Base-by-base conservation (phyloP, 2,888 invertebrate genomes). In the Polymixis flavicincta region DNA sequence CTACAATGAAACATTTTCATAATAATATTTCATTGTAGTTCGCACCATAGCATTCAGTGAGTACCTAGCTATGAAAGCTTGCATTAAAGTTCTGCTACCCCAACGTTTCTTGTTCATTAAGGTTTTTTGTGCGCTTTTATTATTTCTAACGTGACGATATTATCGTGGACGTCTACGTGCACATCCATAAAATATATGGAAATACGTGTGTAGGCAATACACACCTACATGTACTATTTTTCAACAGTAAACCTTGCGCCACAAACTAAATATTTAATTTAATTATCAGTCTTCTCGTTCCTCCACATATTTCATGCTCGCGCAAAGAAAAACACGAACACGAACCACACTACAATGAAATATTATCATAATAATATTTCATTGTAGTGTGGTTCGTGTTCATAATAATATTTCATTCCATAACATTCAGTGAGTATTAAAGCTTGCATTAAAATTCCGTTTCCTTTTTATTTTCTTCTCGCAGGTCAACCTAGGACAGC, bases 401-500 rank as follows among this genome's bases (percentile, higher is more conserved):
- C 69, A 69, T 45, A 45, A 45, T 45, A 45, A 13, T 45, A 45
- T 45, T 45, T 45, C 42, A 45, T 45, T 45, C 42, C 42, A 42
- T 78, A n/a, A 66, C 60, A 25, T 70, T 67, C 69, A 82, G 61
- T 57, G 48, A 78, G 66, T 79, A 52, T 66, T 48, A 75, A 74
- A 78, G 61, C 66, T 78, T 59, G 74, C 83, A 73, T 73, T 82
- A 70, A 81, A 80, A 74, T 65, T 78, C 60, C 25, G 57, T 82
- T 60, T 52, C 6, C n/a, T 32, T 32, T 32, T 32, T 32, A 32
- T 32, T 32, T 32, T 32, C 32, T 32, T 32, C 32, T 32, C 32
- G 32, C 32, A 32, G 32, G 32, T 32, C 32, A 32, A 32, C 32
- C n/a, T n/a, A n/a, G n/a, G n/a, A n/a, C n/a, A n/a, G n/a, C n/a